These are phyloP conservation scores for Hipposideros armiger DNA, from an alignment of 2,113 vertebrate genomes.

Conservation along the genomic window DNA sequence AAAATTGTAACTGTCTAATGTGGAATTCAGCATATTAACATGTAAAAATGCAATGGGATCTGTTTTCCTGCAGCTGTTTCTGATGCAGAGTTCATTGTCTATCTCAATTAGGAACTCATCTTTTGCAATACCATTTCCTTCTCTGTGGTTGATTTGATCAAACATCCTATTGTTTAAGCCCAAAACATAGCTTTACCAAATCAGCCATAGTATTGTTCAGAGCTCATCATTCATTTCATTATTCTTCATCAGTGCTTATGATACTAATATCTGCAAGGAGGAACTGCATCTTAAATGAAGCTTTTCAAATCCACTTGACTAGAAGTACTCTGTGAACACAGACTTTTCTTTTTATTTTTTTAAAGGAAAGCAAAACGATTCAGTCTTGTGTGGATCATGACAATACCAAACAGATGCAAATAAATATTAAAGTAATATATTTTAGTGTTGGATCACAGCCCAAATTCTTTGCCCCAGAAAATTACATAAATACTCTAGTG, in stretches of 20 bases:
- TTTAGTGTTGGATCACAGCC: conserved; percentile 79
- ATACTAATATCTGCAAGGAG: conserved; percentile 77
- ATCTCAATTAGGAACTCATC: conserved; percentile 81
- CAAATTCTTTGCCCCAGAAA: conserved; percentile 84
- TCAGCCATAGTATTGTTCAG: conserved; percentile 81
- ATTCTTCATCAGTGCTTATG: conserved; percentile 77
- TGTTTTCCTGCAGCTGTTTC: conserved; percentile 79
- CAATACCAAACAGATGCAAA: conserved; percentile 84
- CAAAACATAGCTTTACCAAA: conserved; percentile 84
- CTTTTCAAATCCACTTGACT: conserved; percentile 78
- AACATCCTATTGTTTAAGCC: conserved; percentile 80
- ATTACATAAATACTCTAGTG: conserved; percentile 80
- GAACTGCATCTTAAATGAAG: conserved; percentile 75
- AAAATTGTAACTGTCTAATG: conserved; percentile 72
- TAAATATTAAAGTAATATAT: conserved; percentile 85
- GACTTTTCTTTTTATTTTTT: conserved; percentile 53
- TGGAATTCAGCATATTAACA: conserved; percentile 73
- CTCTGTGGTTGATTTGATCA: conserved; percentile 84
- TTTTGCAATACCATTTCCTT: conserved; percentile 76
- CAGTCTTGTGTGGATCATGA: conserved; percentile 68
- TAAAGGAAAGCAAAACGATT: conserved; percentile 66
- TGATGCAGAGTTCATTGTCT: conserved; percentile 80
- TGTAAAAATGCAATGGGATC: conserved; percentile 66
- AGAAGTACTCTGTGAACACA: conserved; percentile 68
- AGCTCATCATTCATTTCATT: conserved; percentile 74